A percentile compares a stretch with the other conserved stretches of the same genome.
These are phyloP conservation scores for Acrocephalus arundinaceus DNA, from an alignment of 2,113 vertebrate species.

Conservation along the genomic window DNA sequence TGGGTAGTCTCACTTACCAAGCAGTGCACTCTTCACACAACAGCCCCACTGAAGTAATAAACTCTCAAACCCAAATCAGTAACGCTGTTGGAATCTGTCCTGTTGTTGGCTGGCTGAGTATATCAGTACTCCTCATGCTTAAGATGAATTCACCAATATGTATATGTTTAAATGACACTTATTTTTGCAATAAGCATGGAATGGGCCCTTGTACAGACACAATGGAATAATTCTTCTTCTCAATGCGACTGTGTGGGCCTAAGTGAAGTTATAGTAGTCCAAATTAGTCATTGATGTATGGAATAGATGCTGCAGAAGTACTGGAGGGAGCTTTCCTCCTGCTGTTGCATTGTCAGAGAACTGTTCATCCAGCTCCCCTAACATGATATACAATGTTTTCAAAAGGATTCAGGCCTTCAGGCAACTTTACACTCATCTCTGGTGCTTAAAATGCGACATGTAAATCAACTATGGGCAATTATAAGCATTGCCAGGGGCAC, in stretches of 20 bases:
- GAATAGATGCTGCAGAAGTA: neutral
- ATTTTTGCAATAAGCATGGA: neutral
- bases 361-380: neutral
- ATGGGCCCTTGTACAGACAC: neutral
- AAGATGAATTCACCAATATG: neutral
- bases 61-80: neutral
- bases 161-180: neutral
- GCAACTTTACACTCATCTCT: neutral
- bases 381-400: neutral
- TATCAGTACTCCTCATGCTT: neutral
- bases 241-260: neutral
- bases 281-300: constrained; percentile 32
- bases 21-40: rapidly evolving
- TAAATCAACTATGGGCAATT: constrained; percentile 7
- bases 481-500: neutral
- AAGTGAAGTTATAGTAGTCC: neutral
- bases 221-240: neutral
- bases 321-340: constrained; percentile 29
- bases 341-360: neutral
- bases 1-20: neutral
- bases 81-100: rapidly evolving
- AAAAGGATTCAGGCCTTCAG: neutral
- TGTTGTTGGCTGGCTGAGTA: neutral
- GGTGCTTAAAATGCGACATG: neutral
- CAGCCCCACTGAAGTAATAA: neutral